These are phyloP conservation scores for Ornithoptera alexandrae DNA, from an alignment of 2,888 invertebrate genomes.

Conservation along the genomic window DNA sequence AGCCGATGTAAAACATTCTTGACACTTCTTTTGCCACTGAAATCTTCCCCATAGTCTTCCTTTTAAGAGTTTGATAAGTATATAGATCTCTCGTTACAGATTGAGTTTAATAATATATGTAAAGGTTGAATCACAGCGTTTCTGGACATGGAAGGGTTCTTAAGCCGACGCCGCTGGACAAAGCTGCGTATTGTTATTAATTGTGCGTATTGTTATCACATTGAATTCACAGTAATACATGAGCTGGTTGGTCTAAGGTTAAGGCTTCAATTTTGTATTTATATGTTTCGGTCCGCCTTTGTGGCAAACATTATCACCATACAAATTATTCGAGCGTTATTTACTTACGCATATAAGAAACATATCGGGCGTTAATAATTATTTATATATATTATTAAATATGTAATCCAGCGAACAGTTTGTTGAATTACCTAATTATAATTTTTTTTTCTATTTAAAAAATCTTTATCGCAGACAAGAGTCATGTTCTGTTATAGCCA, in stretches of 20 bases:
- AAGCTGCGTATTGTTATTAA: background rate
- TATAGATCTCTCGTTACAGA: background rate
- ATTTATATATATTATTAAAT: background rate
- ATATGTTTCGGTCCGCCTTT: constrained; percentile 12
- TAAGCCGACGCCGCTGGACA: background rate
- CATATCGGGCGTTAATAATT: background rate
- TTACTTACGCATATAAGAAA: background rate
- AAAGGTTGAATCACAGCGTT: background rate
- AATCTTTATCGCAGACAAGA: too few species aligned
- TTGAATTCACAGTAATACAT: constrained; percentile 6
- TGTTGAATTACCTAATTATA: too few species aligned
- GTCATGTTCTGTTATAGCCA: too few species aligned
- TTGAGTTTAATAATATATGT: background rate
- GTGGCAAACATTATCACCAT: constrained; percentile 7
- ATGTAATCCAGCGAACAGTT: background rate
- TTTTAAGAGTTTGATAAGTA: background rate
- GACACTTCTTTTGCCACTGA: too few species aligned
- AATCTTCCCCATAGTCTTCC: background rate
- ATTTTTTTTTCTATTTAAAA: too few species aligned
- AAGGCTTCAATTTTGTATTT: constrained; percentile 7
- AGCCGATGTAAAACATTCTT: background rate
- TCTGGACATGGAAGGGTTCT: background rate
- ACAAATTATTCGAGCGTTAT: background rate
- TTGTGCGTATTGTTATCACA: constrained; percentile 11
- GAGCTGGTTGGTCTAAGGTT: constrained; percentile 7